phyloP scores from a whole-genome alignment of 2,113 vertebrate species.

The Atrichornis clamosus region DNA sequence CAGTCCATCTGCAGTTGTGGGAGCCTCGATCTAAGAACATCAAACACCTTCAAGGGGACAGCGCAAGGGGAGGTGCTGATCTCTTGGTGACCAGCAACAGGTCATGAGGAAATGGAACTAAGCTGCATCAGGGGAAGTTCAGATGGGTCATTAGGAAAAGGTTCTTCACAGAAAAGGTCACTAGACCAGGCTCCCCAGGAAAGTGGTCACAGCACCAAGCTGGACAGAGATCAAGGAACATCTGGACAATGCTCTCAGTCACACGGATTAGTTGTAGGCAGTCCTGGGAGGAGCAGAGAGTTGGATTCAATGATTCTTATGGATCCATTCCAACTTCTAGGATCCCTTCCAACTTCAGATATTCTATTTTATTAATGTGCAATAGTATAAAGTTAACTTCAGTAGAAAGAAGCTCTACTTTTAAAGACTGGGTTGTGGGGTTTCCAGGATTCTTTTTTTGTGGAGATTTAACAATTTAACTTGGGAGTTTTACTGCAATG shows the following conservation, averaged over 20 bases:
- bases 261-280: background rate
- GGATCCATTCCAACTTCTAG: background rate
- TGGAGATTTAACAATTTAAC: fast-evolving
- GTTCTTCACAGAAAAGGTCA: background rate
- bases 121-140: background rate
- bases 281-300: background rate
- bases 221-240: background rate
- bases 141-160: background rate
- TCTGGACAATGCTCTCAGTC: background rate
- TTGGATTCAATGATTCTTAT: background rate
- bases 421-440: background rate
- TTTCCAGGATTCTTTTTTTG: fast-evolving
- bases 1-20: background rate
- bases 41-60: background rate
- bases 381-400: background rate
- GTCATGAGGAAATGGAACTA: background rate
- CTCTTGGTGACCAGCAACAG: background rate
- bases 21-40: background rate
- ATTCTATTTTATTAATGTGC: background rate
- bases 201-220: background rate
- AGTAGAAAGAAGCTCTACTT: background rate
- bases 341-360: background rate
- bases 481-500: background rate
- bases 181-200: background rate
- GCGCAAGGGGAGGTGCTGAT: background rate